phyloP scores from a whole-genome alignment of 1,140 invertebrate genomes.

The Latrodectus geometricus region DNA sequence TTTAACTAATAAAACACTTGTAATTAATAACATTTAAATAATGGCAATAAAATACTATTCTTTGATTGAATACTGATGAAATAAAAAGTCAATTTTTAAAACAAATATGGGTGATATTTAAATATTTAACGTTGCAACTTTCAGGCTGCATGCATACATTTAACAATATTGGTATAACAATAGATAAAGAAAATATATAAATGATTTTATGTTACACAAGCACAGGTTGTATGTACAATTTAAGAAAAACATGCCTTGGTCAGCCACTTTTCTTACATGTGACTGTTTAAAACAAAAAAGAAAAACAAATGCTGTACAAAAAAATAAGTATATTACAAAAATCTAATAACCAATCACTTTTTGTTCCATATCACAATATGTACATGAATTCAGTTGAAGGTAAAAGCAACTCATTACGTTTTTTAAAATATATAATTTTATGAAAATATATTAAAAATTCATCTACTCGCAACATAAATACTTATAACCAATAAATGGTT shows the following conservation, averaged over 20 bases:
- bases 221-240: background rate
- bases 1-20: too few species aligned
- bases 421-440: constrained; percentile 23
- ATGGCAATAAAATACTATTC: too few species aligned
- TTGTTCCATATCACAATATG: constrained; percentile 58
- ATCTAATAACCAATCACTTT: constrained; percentile 12
- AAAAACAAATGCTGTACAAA: constrained; percentile 57
- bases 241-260: background rate
- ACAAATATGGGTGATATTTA: too few species aligned
- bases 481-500: background rate
- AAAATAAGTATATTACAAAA: constrained; percentile 41
- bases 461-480: background rate
- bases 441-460: background rate
- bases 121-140: too few species aligned
- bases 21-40: too few species aligned
- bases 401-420: constrained; percentile 19
- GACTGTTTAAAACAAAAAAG: constrained; percentile 23
- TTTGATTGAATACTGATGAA: too few species aligned
- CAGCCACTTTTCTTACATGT: constrained; percentile 8
- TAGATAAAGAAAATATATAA: too few species aligned
- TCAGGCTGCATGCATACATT: too few species aligned
- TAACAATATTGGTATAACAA: too few species aligned
- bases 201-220: too few species aligned
- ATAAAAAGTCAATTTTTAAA: too few species aligned
- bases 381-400: constrained; percentile 43